Evolutionary conservation across 2,113 vertebrate genomes (phyloP), one percentile per base, ranked within the genome.

Genomic region (Rhinoderma darwinii): DNA sequence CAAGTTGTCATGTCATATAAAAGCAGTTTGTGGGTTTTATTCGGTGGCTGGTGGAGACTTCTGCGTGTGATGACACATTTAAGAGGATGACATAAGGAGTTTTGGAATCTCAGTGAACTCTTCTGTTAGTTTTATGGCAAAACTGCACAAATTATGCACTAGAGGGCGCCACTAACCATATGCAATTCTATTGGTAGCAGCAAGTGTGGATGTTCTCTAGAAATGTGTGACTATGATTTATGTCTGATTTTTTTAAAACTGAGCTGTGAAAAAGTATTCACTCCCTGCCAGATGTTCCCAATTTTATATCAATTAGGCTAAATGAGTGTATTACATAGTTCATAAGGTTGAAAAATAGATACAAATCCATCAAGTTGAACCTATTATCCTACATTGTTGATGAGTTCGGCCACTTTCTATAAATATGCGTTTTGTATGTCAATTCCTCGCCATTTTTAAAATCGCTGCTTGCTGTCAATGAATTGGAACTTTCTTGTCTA

Each of bases 121-220:
- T 41, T 72, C 68, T 72, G 10, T 20, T 72, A 25, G 7, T 11
- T 4, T 72, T 25, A 41, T 25, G 32, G 15, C 2, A 41, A 72
- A 72, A 72, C 0, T 8, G 5, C 35, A 72, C 6, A 39, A 4
- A 8, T 18, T 3, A 1, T 27, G 44, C 78, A 81, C 37, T 18
- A 81, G 78, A 61, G 78, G 78, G 78, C 54, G 51, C 54, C 37
- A 59, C 54, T 63, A 30, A 27, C 50, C 78, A 81, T 41, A 80
- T 3, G 22, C 17, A 43, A 39, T 25, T 18, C 15, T 70, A 35
- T 1, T 37, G 5, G 68, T 17, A 72, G 32, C 17, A 37, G 10
- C 63, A 18, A 17, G 63, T 18, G n/a, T 27, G 56, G 10, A 61
- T 7, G 30, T 35, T 32, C 32, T 0, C 14, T 35, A 35, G 35